Conservation (phyloP, 2,113 vertebrate species). For the Chauna torquata region DNA sequence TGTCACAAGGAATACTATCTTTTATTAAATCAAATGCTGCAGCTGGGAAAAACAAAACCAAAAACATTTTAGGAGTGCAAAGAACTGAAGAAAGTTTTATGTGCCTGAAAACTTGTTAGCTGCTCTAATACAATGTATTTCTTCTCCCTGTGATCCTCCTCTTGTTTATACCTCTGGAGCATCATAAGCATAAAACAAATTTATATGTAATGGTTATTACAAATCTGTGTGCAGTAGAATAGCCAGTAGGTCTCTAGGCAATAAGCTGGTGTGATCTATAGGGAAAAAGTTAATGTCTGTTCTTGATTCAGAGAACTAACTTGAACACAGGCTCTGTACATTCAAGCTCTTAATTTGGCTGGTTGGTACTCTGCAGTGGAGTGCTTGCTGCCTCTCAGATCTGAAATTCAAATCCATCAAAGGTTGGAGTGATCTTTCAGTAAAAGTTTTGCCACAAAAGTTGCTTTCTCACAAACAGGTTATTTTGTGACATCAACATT, state of each 20-base stretch:
- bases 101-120: not conserved
- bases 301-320: not conserved
- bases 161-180: not conserved
- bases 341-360: not conserved
- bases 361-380: not conserved
- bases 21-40: not conserved
- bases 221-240: not conserved
- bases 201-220: not conserved
- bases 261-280: not conserved
- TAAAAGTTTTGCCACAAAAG: not conserved
- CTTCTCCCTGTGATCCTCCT: not conserved
- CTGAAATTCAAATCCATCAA: not conserved
- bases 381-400: not conserved
- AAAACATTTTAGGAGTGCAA: not conserved
- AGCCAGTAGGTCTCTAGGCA: not conserved
- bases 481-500: not conserved
- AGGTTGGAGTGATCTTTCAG: not conserved
- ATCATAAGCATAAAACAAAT: not conserved
- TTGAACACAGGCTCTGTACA: not conserved
- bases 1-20: not conserved
- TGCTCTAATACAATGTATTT: not conserved
- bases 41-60: not conserved
- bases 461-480: not conserved
- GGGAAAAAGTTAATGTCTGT: not conserved
- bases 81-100: not conserved